Evolutionary conservation across 92 coral and sea anemone species (phyloP).

Genomic region (Scolanthus callimorphus): DNA sequence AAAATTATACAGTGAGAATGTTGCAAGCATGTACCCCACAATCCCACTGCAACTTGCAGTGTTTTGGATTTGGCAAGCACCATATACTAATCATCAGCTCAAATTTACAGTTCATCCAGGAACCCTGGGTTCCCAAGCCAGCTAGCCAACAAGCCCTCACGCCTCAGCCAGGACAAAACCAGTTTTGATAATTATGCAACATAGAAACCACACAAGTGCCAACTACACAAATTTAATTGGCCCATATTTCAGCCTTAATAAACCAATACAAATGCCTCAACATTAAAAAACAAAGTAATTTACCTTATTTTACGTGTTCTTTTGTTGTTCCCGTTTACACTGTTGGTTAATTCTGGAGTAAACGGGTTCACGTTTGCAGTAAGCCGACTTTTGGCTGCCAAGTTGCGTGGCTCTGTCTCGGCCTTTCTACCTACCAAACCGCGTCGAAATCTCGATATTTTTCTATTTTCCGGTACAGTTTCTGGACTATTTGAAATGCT

Average conservation of each 20-base stretch:
- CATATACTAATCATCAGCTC: no score
- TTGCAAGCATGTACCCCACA: not conserved
- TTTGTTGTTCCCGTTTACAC: conserved; percentile 58
- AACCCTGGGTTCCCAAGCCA: no score
- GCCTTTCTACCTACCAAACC: conserved; percentile 68
- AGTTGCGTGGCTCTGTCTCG: conserved; percentile 59
- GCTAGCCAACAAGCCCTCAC: no score
- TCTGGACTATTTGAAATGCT: conserved; percentile 50
- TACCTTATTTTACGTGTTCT: conserved; percentile 69
- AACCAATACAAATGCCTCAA: conserved; percentile 3
- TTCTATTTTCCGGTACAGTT: conserved; percentile 48
- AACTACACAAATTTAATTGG: no score
- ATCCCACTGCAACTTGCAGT: no score
- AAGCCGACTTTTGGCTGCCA: conserved; percentile 27
- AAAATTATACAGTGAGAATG: not conserved
- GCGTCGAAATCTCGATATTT: conserved; percentile 67
- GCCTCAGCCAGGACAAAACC: not conserved
- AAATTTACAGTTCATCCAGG: no score
- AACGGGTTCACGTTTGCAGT: conserved; percentile 95
- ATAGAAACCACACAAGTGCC: no score
- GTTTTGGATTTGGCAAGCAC: no score
- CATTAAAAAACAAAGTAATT: conserved; percentile 7
- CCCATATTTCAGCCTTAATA: no score
- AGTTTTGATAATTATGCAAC: no score
- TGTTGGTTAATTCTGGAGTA: conserved; percentile 79